Conservation (phyloP, 2,888 invertebrate genomes). For the Gortyna flavago region DNA sequence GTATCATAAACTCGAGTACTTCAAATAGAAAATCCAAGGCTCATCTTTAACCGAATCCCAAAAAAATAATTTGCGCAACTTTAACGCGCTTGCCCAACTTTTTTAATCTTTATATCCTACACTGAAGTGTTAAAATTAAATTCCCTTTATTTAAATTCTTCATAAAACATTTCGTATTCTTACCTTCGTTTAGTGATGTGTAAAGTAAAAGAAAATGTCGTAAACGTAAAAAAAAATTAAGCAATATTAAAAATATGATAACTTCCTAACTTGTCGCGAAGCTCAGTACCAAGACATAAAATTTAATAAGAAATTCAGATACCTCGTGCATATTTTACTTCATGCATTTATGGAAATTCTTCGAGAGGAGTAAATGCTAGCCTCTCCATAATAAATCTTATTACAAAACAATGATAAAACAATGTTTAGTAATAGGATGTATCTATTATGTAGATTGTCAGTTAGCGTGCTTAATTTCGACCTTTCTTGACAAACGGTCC, state of each 20-base stretch:
- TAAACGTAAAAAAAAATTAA: no score
- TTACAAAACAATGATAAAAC: neutral
- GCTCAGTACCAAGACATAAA: slow-evolving; percentile 8
- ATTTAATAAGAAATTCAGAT: slow-evolving; percentile 26
- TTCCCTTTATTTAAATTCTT: slow-evolving; percentile 40
- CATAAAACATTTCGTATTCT: slow-evolving; percentile 22
- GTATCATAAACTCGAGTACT: neutral
- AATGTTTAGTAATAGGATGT: slow-evolving; percentile 1
- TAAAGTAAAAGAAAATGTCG: slow-evolving; percentile 10
- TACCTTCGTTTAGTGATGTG: slow-evolving; percentile 27
- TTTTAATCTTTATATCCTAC: neutral
- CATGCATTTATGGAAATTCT: slow-evolving; percentile 24
- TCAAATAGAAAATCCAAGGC: neutral
- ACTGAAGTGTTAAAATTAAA: slow-evolving; percentile 41
- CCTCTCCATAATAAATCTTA: neutral
- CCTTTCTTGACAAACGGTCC: neutral
- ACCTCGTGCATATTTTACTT: slow-evolving; percentile 27
- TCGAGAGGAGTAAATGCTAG: neutral
- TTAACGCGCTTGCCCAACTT: slow-evolving; percentile 10
- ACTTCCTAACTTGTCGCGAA: slow-evolving; percentile 27
- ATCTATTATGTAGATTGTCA: slow-evolving; percentile 4
- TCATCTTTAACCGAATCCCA: neutral
- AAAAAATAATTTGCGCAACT: slow-evolving; percentile 9
- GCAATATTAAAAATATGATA: slow-evolving; percentile 7
- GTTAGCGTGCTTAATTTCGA: neutral